Evolutionary conservation across 2,113 vertebrate species (phyloP).

Genomic region (Terrapene triunguis): DNA sequence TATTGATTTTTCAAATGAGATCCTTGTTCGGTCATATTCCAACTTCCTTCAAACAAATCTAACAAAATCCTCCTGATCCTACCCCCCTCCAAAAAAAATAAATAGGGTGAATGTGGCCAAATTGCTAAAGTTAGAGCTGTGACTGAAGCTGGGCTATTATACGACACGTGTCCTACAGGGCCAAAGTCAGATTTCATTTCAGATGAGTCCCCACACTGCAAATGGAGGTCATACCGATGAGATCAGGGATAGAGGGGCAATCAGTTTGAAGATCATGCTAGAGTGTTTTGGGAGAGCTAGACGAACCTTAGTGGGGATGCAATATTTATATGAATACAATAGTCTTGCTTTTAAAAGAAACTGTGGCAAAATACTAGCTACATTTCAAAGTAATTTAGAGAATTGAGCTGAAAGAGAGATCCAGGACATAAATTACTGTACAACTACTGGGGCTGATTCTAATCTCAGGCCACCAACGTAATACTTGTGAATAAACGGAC

Average conservation of each 20-base stretch:
- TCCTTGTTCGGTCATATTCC: constrained; percentile 11
- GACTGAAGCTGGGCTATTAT: background rate
- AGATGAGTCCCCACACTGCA: background rate
- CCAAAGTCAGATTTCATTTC: background rate
- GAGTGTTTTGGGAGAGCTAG: background rate
- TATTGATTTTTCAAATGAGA: constrained; percentile 37
- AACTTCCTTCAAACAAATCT: constrained; percentile 5
- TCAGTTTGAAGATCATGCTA: constrained; percentile 23
- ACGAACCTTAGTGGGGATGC: background rate
- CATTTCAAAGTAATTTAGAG: constrained; percentile 19
- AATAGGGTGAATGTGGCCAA: background rate
- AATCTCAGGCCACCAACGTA: background rate
- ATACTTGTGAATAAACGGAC: background rate
- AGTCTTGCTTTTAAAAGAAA: constrained; percentile 27
- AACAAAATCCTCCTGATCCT: background rate
- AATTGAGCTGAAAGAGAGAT: constrained; percentile 6
- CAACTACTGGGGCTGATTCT: background rate
- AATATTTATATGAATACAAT: constrained; percentile 30
- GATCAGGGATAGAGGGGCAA: background rate
- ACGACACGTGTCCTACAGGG: background rate
- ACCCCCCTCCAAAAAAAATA: background rate
- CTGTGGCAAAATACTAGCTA: background rate
- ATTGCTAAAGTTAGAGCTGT: background rate
- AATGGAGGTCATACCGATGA: constrained; percentile 15
- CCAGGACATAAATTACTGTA: background rate